phyloP scores from a whole-genome alignment of 2,797 vertebrate species.

The Sebastes itinus region DNA sequence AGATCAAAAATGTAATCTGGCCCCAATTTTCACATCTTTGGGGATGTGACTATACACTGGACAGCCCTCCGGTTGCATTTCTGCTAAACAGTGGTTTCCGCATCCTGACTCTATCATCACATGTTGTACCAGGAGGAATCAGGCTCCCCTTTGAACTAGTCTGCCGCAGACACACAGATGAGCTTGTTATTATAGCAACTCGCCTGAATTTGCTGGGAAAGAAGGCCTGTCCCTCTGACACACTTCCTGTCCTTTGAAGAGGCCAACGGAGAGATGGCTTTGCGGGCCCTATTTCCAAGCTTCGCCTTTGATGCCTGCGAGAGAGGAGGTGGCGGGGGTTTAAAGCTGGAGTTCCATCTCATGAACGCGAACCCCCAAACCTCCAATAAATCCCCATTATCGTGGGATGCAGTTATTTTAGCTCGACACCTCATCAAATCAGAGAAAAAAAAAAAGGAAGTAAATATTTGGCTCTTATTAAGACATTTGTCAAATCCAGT shows the following conservation, averaged over 20 bases:
- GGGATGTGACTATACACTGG: conserved; percentile 31
- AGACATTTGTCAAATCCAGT: conserved; percentile 40
- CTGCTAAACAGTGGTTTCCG: conserved; percentile 74
- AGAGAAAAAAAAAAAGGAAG: conserved; percentile 12
- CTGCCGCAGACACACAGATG: conserved; percentile 81
- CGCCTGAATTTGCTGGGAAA: conserved; percentile 78
- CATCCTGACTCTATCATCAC: conserved; percentile 79
- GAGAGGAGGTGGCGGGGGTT: conserved; percentile 70
- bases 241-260: conserved; percentile 90
- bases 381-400: conserved; percentile 55
- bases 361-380: conserved; percentile 57
- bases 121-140: conserved; percentile 76
- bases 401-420: conserved; percentile 30
- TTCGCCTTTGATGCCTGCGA: conserved; percentile 80
- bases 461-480: conserved; percentile 38
- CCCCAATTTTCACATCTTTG: conserved; percentile 35
- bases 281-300: conserved; percentile 78
- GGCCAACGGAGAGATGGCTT: conserved; percentile 83
- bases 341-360: conserved; percentile 62
- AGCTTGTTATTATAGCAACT: conserved; percentile 83
- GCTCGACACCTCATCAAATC: conserved; percentile 38
- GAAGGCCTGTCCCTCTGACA: conserved; percentile 84
- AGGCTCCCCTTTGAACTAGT: conserved; percentile 78
- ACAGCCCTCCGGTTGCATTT: conserved; percentile 52
- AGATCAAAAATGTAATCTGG: conserved; percentile 46